phyloP scores from a whole-genome alignment of 2,888 invertebrate species.

The Xestia rhomboidea region DNA sequence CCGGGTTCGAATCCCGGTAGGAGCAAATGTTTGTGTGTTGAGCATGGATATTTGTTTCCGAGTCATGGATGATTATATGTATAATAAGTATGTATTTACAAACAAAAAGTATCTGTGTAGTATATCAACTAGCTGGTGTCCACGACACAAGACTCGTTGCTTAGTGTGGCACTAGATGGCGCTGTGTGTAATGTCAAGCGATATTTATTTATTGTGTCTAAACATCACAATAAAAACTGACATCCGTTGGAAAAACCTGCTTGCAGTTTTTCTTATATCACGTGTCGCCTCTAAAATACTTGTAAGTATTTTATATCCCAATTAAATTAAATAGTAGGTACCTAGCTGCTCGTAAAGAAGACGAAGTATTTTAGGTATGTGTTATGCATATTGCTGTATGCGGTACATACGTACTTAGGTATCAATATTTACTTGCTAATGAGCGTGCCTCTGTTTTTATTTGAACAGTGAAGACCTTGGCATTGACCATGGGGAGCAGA shows the following conservation, averaged over 20 bases:
- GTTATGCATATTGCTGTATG: slow-evolving; percentile 14
- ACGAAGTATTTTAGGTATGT: slow-evolving; percentile 28
- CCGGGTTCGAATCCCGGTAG: too few relatives aligned
- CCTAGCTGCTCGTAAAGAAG: slow-evolving; percentile 28
- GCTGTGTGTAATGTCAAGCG: too few relatives aligned
- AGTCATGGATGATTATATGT: too few relatives aligned
- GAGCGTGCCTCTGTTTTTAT: slow-evolving; percentile 31
- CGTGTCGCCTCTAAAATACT: slow-evolving; percentile 39
- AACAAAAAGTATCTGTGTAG: too few relatives aligned
- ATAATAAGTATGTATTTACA: too few relatives aligned
- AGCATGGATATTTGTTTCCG: too few relatives aligned
- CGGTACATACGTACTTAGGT: slow-evolving; percentile 22
- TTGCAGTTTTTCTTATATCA: slow-evolving; percentile 51
- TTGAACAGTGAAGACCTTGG: slow-evolving; percentile 22
- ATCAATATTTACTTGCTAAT: slow-evolving; percentile 46
- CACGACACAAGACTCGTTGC: too few relatives aligned
- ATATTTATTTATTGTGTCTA: too few relatives aligned
- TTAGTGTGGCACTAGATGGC: too few relatives aligned
- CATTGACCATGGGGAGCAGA: slow-evolving; percentile 14
- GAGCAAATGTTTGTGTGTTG: too few relatives aligned
- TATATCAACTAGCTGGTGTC: too few relatives aligned
- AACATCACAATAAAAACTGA: slow-evolving; percentile 37
- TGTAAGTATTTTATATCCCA: slow-evolving; percentile 42
- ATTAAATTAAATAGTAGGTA: slow-evolving; percentile 35
- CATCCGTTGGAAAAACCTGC: slow-evolving; percentile 46